Evolutionary conservation across 2,888 invertebrate species (phyloP).

Genomic region (Enoplolaimus lenunculus): DNA sequence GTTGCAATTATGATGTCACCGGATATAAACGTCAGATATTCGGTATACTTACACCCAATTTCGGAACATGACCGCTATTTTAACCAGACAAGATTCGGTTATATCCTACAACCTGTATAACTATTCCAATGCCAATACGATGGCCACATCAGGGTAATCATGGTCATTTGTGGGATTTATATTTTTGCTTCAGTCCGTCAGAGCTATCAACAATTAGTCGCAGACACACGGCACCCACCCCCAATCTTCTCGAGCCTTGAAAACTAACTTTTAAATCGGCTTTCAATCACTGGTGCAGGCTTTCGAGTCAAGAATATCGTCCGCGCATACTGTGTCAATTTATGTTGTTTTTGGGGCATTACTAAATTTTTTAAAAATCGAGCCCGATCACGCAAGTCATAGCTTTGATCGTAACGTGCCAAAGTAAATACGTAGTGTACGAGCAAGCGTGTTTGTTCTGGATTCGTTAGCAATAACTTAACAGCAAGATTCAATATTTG

Average conservation of each 20-base stretch:
- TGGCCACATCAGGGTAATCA: no score
- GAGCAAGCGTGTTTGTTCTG: constrained; percentile 66
- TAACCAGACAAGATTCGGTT: no score
- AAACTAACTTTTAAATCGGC: constrained; percentile 48
- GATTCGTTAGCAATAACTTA: constrained; percentile 74
- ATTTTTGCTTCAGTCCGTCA: no score
- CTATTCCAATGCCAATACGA: no score
- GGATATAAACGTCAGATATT: neutral
- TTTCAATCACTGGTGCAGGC: constrained; percentile 77
- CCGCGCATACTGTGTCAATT: constrained; percentile 48
- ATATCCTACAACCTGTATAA: no score
- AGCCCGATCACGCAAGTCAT: constrained; percentile 88
- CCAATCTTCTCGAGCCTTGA: no score
- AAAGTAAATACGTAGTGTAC: constrained; percentile 82
- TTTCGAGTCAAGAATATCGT: constrained; percentile 78
- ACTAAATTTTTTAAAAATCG: constrained; percentile 70
- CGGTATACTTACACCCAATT: no score
- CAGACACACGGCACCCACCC: no score
- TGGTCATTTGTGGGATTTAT: no score
- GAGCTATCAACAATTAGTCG: no score
- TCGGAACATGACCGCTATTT: no score
- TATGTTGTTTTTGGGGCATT: constrained; percentile 48
- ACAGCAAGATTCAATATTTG: constrained; percentile 87
- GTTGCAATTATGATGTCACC: neutral
- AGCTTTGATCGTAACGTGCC: constrained; percentile 90